These are phyloP conservation scores for Nephrotoma appendiculata DNA, from an alignment of 2,888 invertebrate genomes.

Conservation along the genomic window DNA sequence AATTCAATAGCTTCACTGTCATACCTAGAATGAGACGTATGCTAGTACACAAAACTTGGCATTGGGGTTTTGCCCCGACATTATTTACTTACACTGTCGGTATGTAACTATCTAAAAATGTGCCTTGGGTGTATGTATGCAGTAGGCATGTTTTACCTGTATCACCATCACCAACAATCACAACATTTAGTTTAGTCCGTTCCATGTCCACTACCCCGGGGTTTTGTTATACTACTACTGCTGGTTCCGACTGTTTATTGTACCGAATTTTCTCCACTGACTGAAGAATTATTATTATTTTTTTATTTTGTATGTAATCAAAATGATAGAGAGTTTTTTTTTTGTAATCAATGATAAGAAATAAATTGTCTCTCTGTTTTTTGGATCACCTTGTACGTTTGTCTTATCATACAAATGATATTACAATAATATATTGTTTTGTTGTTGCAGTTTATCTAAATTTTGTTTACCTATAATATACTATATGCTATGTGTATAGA, in stretches of 20 bases:
- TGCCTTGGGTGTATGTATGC: constrained; percentile 7
- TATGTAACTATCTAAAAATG: constrained; percentile 7
- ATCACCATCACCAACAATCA: constrained; percentile 8
- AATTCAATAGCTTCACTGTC: constrained; percentile 9
- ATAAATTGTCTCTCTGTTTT: neutral
- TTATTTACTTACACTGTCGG: constrained; percentile 9
- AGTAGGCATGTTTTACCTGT: constrained; percentile 9
- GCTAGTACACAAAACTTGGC: neutral
- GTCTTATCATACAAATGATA: neutral
- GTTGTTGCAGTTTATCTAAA: neutral
- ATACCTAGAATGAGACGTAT: constrained; percentile 4
- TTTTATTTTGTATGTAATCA: neutral
- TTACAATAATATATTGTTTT: neutral
- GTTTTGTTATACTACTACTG: neutral
- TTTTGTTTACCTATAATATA: neutral
- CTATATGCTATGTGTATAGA: neutral
- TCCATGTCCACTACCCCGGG: neutral
- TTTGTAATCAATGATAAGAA: neutral
- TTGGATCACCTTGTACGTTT: neutral
- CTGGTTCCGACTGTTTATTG: neutral
- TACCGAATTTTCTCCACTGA: neutral
- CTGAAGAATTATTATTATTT: neutral
- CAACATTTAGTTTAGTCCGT: neutral
- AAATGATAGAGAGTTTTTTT: neutral
- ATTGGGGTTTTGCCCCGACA: neutral